Evolutionary conservation across 2,888 invertebrate species (phyloP), one percentile per base, ranked within the genome.

Genomic region (Oeneis ivallda): DNA sequence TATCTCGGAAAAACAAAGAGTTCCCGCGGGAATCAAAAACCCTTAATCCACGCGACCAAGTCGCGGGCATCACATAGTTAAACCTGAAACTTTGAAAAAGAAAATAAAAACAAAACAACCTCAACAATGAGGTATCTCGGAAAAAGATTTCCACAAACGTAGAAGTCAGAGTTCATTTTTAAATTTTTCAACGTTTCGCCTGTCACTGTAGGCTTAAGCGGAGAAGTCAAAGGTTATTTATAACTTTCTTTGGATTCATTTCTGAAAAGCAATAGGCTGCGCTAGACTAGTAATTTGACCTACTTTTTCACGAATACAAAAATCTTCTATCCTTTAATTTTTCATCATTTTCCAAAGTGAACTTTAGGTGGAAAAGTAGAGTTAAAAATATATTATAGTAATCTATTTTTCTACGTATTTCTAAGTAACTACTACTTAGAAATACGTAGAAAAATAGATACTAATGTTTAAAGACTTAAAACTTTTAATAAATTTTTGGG

Each of bases 261-360:
- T 39, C 56, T 56, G 56, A 56, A 56, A 39, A 19, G 6, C n/a
- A 56, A 41, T 19, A 19, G 37, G 37, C 56, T 56, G 41, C 41
- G 41, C 56, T 19, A 19, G 56, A 56, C 17, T 41, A 41, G 56
- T 56, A 56, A 41, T 56, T 56, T 13, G 56, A 56, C 56, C 56
- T 56, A 56, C 19, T 41, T 56, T 39, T 41, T 13, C 37, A 37
- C 6, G 41, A 41, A 56, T 53, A 17, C 7, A 15, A 39, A n/a
- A 2, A 17, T 17, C 11, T 39, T 39, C 1, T 56, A 19, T 56
- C 56, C 56, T 56, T 41, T 41, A 39, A 56, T 56, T 56, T 56
- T 39, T 41, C 5, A 13, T 6, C 15, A 53, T 37, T 37, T 37
- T 17, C 17, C 54, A 39, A 54, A 15, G 39, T 1, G 11, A 10